Conservation (phyloP, 2,888 invertebrate species). For the Xylophagus ater region DNA sequence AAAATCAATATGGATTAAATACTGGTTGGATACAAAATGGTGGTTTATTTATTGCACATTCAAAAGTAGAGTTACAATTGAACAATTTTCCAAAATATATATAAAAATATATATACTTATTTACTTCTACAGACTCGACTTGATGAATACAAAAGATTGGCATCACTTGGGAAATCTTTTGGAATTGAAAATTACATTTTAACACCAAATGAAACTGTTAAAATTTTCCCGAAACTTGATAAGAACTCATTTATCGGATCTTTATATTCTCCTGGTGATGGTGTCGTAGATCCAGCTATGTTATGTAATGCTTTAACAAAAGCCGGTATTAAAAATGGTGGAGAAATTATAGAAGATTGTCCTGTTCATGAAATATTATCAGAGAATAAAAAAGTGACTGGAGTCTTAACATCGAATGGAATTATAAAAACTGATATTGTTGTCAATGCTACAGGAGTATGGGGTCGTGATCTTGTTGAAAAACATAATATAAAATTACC, state of each 20-base stretch:
- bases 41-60: constrained; percentile 75
- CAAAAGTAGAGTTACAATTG: constrained; percentile 31
- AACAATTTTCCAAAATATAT: background rate
- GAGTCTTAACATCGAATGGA: constrained; percentile 61
- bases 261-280: constrained; percentile 68
- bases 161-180: constrained; percentile 65
- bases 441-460: constrained; percentile 62
- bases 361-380: constrained; percentile 60
- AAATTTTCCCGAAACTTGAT: constrained; percentile 69
- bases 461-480: constrained; percentile 59
- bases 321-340: constrained; percentile 60
- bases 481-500: constrained; percentile 50
- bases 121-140: constrained; percentile 53
- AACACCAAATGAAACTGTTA: constrained; percentile 59
- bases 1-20: constrained; percentile 67
- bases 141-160: constrained; percentile 71
- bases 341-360: constrained; percentile 63
- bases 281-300: constrained; percentile 75
- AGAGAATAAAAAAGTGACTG: constrained; percentile 56
- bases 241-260: constrained; percentile 63
- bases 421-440: constrained; percentile 63
- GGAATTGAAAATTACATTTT: constrained; percentile 66
- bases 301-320: constrained; percentile 62
- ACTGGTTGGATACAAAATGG: constrained; percentile 86
- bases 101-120: background rate